Conservation (phyloP, 23 tunicate genomes). For the Styela plicata region DNA sequence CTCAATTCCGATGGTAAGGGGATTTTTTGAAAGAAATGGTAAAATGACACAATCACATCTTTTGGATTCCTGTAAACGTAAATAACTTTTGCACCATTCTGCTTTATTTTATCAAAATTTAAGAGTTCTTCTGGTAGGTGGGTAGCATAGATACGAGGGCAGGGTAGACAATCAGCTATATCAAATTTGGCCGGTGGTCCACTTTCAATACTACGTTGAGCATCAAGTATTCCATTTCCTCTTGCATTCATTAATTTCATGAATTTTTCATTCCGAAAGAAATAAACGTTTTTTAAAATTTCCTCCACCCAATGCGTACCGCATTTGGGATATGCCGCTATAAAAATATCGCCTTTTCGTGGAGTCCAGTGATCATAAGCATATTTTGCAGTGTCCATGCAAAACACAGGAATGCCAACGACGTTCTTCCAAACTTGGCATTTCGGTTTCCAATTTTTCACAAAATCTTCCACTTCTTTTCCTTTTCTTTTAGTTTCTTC, state of each 20-base stretch:
- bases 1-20: background rate
- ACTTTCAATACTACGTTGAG: background rate
- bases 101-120: no score
- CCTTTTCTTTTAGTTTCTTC: background rate
- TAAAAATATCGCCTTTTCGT: conserved; percentile 1
- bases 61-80: background rate
- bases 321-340: conserved; percentile 20
- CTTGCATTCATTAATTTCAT: background rate
- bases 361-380: background rate
- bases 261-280: background rate
- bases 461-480: background rate
- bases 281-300: no score
- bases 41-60: background rate
- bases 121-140: background rate
- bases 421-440: background rate
- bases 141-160: background rate
- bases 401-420: background rate
- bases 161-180: background rate
- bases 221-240: background rate
- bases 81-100: background rate
- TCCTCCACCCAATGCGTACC: conserved; percentile 17
- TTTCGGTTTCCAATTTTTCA: background rate
- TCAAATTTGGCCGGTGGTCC: background rate
- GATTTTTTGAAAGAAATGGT: background rate
- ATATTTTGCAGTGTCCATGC: background rate